Conservation (phyloP, 2,113 vertebrate species). For the Neotragus pygmaeus region DNA sequence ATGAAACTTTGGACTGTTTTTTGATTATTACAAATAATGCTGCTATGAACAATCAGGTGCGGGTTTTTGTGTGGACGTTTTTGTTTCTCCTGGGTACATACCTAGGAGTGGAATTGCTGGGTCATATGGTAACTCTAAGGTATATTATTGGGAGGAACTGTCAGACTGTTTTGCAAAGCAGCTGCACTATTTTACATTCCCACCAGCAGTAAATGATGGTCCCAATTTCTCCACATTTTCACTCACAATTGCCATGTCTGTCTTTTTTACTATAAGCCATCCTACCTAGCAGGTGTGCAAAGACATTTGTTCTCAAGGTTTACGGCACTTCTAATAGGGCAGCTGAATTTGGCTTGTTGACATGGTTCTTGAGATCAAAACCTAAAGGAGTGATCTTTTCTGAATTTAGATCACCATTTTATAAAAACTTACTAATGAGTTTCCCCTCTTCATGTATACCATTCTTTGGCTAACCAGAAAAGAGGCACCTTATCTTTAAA, state of each 20-base stretch:
- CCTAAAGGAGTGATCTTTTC: neutral
- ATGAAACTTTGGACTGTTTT: neutral
- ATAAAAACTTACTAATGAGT: neutral
- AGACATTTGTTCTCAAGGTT: neutral
- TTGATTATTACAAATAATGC: neutral
- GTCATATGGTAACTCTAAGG: neutral
- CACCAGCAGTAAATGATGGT: neutral
- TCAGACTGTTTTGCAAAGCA: neutral
- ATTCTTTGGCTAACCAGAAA: neutral
- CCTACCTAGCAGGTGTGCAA: neutral
- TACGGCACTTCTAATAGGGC: neutral
- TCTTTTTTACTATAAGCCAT: neutral
- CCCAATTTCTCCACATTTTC: neutral
- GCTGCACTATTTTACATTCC: neutral
- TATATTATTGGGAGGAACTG: neutral
- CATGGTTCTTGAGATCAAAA: neutral
- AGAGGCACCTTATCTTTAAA: neutral
- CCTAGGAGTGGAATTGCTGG: neutral
- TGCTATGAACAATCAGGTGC: neutral
- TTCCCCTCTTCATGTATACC: neutral
- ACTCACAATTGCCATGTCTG: neutral
- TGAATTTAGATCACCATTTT: neutral
- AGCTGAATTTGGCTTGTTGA: neutral
- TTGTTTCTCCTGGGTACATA: neutral
- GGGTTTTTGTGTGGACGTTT: neutral